phyloP scores from a whole-genome alignment of 2,797 vertebrate genomes.

The Saxicola maurus region DNA sequence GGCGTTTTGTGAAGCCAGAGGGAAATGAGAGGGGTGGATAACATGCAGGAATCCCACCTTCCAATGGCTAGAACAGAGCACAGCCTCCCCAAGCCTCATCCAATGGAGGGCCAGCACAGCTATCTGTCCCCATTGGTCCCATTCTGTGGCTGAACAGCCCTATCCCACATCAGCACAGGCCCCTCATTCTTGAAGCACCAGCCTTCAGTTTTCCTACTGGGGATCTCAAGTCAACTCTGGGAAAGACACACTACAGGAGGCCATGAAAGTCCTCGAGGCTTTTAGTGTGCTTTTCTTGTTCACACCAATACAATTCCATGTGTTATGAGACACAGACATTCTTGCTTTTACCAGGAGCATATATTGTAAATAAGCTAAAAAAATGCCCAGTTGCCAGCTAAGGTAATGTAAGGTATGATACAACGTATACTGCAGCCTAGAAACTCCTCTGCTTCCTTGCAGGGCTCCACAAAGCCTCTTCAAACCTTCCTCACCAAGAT shows the following conservation, averaged over 20 bases:
- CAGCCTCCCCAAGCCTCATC: fast-evolving
- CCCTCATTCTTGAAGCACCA: not conserved
- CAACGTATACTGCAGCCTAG: not conserved
- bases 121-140: not conserved
- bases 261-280: not conserved
- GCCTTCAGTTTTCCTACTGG: not conserved
- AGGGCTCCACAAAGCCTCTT: not conserved
- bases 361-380: not conserved
- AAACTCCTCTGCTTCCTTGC: not conserved
- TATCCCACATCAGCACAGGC: fast-evolving
- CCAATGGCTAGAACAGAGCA: not conserved
- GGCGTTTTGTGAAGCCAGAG: not conserved
- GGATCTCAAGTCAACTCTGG: fast-evolving
- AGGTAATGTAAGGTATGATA: not conserved
- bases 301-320: not conserved
- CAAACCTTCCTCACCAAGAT: not conserved
- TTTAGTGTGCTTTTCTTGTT: not conserved
- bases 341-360: not conserved
- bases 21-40: not conserved
- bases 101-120: not conserved
- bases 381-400: not conserved
- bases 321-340: not conserved
- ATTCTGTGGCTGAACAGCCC: not conserved
- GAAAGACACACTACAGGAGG: not conserved
- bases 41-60: not conserved